Evolutionary conservation across 1,140 invertebrate species (phyloP), one percentile per base, ranked within the genome.

Genomic region (Pinna nobilis): DNA sequence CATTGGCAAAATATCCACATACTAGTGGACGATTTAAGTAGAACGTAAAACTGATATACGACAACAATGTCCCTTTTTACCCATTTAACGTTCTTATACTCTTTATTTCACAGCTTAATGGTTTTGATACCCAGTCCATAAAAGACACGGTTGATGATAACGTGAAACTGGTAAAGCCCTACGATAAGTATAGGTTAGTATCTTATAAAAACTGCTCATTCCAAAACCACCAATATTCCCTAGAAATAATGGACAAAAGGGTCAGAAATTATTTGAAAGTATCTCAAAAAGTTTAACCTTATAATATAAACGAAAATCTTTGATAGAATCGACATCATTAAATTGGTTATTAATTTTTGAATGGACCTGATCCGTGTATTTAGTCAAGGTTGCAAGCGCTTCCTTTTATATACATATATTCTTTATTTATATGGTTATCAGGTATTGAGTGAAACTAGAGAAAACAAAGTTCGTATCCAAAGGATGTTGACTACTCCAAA

Each of bases 181-280:
- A 50, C 20, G 70, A 77, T 32, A 64, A 65, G 44, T 77, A 77
- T 51, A 77, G 76, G 76, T 74, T 64, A 23, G 7, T 3, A 20
- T 11, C 25, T 9, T 59, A 59, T 0, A 20, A 9, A 44, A 44
- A 9, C 9, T n/a, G n/a, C n/a, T n/a, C 9, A 44, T 9, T 44
- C 9, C 9, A 44, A 11, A n/a, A 44, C 39, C 9, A 11, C 9
- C 9, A 11, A 11, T 11, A 44, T n/a, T 11, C n/a, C 9, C 9
- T 44, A 9, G n/a, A 44, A 44, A 9, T n/a, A 44, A 11, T 11
- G 9, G n/a, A 44, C 39, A 44, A 44, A 44, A 11, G n/a, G 9
- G n/a, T 9, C 9, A 11, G n/a, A 44, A 11, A 44, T 11, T 44
- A 11, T 11, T 44, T 11, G 39, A 44, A 11, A 44, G n/a, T 44